These are phyloP conservation scores for Nerophis ophidion DNA, from an alignment of 2,113 vertebrate species.

Conservation along the genomic window DNA sequence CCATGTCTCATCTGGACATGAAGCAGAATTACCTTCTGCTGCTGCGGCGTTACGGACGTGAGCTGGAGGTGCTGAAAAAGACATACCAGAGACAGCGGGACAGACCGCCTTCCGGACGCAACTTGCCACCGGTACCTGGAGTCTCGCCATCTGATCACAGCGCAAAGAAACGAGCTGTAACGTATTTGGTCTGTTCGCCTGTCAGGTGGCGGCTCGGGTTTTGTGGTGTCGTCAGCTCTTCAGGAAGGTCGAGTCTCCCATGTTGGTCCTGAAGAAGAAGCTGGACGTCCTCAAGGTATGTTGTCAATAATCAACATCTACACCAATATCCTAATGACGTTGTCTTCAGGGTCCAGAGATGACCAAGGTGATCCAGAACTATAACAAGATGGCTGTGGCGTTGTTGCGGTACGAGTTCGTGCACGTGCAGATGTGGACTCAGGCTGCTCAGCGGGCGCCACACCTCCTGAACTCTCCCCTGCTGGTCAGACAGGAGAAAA, in stretches of 20 bases:
- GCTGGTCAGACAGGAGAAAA: conserved; percentile 60
- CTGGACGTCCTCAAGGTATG: conserved; percentile 69
- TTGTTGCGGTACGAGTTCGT: conserved; percentile 76
- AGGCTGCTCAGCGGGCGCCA: conserved; percentile 59
- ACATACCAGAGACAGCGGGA: conserved; percentile 74
- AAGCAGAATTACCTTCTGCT: conserved; percentile 62
- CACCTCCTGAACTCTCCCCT: conserved; percentile 64
- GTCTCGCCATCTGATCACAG: neutral
- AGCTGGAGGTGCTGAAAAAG: conserved; percentile 73
- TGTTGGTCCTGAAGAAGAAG: conserved; percentile 76
- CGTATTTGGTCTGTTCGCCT: neutral
- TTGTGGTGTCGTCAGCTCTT: conserved; percentile 80
- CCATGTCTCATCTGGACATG: conserved; percentile 66
- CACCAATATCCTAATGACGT: neutral
- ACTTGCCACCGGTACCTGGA: conserved; percentile 69
- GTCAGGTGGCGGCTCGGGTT: conserved; percentile 75
- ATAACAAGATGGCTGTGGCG: conserved; percentile 74
- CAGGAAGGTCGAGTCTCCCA: conserved; percentile 76
- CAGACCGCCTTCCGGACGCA: conserved; percentile 69
- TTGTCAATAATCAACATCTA: neutral
- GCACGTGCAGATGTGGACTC: conserved; percentile 72
- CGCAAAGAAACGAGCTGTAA: neutral
- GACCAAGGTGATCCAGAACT: conserved; percentile 70
- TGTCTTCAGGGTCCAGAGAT: conserved; percentile 65
- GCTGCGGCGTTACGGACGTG: conserved; percentile 70